Evolutionary conservation across 1,140 invertebrate genomes (phyloP), one percentile per base, ranked within the genome.

Genomic region (Araneus ventricosus): DNA sequence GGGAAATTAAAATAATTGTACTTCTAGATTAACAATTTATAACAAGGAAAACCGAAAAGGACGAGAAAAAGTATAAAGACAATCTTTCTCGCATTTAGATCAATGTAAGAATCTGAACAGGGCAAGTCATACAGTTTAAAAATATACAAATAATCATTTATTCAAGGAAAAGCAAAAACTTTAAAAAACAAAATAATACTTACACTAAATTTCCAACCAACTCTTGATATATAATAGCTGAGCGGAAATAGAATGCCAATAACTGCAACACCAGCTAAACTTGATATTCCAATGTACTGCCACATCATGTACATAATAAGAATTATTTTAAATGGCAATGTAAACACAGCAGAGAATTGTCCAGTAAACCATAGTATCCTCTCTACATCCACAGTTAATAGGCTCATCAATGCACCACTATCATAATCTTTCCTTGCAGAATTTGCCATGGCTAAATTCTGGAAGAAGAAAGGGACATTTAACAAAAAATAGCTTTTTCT

Each of bases 271-370:
- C 96, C 96, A 57, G 95, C 95, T 70, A 96, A 88, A 22, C 95
- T 94, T 30, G 95, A 95, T 8, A 95, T 94, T 10, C 95, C 96
- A 57, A 97, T 95, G 90, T 97, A 97, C 61, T 97, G 96, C 98
- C 98, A 99, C 14, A 99, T 96, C 96, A 99, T 99, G 94, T 97
- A 98, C n/a, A 99, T 95, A 0, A 98, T 97, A 22, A 99, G 95
- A 20, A 95, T 96, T 94, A 99, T 99, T 96, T 99, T 98, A 17
- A 99, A 95, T 0, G 99, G 99, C 1, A 98, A 98, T 0, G 98
- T 99, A 98, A 99, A 99, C 94, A 99, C 97, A 97, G 99, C 98
- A 95, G 99, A 99, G 93, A 99, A 96, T 95, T 99, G 99, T 0
- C 97, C 97, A 3, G 97, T 97, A 37, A 99, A 95, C 95, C 98